Conservation (phyloP, 2,888 invertebrate genomes). For the Electrophaes corylata region DNA sequence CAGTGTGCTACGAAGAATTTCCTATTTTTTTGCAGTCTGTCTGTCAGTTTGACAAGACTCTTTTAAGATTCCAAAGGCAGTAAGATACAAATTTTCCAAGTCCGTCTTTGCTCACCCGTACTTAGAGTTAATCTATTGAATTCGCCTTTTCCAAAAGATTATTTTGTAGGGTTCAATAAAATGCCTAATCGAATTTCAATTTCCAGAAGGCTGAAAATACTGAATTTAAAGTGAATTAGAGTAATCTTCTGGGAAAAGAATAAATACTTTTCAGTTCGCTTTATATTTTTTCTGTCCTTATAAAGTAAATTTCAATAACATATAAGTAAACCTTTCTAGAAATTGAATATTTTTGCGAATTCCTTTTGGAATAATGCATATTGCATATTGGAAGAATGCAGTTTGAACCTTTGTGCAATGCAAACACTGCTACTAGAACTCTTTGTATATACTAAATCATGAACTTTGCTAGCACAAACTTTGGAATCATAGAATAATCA, state of each 20-base stretch:
- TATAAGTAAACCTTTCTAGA: background rate
- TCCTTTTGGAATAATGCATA: background rate
- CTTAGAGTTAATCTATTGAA: background rate
- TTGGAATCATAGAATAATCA: no score
- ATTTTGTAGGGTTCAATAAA: background rate
- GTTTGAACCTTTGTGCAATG: background rate
- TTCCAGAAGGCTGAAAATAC: background rate
- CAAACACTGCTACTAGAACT: background rate
- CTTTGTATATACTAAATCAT: background rate
- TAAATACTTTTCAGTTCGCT: background rate
- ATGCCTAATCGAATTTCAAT: constrained; percentile 2
- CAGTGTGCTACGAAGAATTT: no score
- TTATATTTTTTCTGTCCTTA: background rate
- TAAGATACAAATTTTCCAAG: background rate
- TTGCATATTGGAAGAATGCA: background rate
- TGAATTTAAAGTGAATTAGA: background rate
- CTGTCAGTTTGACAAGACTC: no score
- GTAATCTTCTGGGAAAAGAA: background rate
- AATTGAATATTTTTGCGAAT: background rate
- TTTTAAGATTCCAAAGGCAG: background rate
- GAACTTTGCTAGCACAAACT: background rate
- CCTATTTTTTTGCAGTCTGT: no score
- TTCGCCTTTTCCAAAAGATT: background rate
- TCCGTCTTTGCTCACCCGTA: background rate
- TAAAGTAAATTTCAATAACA: constrained; percentile 1